Conservation (phyloP, 2,113 vertebrate genomes). For the Gymnarchus niloticus region DNA sequence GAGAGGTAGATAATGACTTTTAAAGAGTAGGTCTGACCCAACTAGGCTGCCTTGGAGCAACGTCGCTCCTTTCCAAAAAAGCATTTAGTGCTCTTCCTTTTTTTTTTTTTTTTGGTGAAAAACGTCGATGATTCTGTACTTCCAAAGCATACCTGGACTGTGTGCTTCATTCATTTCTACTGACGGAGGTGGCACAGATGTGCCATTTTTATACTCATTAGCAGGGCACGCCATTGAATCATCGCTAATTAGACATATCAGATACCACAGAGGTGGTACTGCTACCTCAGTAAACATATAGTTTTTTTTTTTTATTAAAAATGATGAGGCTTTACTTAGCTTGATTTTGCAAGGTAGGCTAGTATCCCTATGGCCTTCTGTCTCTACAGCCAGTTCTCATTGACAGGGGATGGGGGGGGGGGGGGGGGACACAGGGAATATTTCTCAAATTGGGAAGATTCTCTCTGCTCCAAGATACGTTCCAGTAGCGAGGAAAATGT, state of each 20-base stretch:
- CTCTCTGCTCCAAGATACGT: background rate
- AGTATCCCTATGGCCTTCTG: too few species aligned
- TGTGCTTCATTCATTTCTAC: background rate
- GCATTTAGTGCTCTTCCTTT: background rate
- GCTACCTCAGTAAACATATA: background rate
- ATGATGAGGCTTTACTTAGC: background rate
- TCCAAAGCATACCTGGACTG: background rate
- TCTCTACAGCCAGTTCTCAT: too few species aligned
- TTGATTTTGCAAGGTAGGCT: background rate
- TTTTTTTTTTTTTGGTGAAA: background rate
- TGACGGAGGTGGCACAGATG: background rate
- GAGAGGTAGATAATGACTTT: slow-evolving; percentile 19
- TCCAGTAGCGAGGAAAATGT: background rate
- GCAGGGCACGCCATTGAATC: background rate
- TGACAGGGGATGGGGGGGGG: background rate
- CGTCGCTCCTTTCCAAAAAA: background rate
- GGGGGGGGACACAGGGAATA: background rate
- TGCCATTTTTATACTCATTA: background rate
- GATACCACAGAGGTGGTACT: background rate
- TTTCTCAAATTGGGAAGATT: background rate
- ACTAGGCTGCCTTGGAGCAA: background rate
- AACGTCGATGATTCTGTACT: background rate
- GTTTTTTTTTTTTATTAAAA: background rate
- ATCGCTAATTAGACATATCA: background rate
- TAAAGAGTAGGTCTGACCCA: background rate